phyloP scores from a whole-genome alignment of 2,797 vertebrate genomes.

The Heteromormyrus szaboi region DNA sequence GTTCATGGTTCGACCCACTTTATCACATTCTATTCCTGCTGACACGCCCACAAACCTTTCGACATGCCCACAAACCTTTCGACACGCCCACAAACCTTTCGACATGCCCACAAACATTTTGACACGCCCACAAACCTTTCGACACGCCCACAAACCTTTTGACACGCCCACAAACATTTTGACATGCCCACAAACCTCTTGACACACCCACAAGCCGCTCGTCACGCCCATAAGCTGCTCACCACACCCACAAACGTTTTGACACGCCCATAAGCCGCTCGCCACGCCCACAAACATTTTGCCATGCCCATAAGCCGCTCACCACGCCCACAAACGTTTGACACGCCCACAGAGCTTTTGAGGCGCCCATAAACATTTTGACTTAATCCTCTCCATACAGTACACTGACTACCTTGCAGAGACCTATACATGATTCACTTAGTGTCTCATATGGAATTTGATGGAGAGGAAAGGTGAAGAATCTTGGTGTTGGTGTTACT shows the following conservation, averaged over 20 bases:
- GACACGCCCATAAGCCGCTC: too few species aligned
- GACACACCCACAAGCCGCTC: too few species aligned
- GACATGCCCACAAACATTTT: too few species aligned
- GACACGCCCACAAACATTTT: too few species aligned
- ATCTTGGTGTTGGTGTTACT: not conserved
- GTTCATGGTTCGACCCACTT: not conserved
- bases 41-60: too few species aligned
- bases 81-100: too few species aligned
- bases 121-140: too few species aligned
- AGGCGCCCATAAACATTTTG: not conserved
- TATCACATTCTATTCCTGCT: not conserved
- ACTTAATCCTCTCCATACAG: not conserved
- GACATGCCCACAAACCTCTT: too few species aligned
- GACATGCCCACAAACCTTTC: too few species aligned
- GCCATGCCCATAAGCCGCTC: fast-evolving
- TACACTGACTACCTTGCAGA: not conserved
- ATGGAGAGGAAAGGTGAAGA: not conserved
- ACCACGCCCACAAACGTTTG: not conserved
- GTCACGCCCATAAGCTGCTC: too few species aligned
- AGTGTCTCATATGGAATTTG: not conserved
- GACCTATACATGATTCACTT: not conserved
- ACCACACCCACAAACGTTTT: not conserved
- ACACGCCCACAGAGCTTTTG: too few species aligned
- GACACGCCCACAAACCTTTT: too few species aligned
- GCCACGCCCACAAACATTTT: not conserved